Conservation (phyloP, 2,797 vertebrate genomes). For the Eurystomus glaucurus region DNA sequence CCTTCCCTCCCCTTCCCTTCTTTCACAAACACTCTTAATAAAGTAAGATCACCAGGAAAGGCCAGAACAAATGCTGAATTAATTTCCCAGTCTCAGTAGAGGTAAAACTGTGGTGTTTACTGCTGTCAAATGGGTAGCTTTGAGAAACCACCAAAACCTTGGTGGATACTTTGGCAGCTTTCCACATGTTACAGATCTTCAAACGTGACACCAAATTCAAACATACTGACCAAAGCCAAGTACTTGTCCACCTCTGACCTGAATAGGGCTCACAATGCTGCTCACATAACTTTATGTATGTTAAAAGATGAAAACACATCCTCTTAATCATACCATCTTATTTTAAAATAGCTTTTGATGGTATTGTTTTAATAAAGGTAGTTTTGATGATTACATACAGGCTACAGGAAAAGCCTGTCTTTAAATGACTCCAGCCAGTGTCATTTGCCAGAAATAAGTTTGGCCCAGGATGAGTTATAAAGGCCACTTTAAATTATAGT, state of each 20-base stretch:
- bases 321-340: neutral
- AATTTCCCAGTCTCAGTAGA: neutral
- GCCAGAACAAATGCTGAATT: neutral
- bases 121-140: neutral
- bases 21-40: neutral
- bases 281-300: neutral
- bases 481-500: neutral
- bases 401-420: constrained; percentile 18
- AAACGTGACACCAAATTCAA: neutral
- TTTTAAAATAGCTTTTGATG: constrained; percentile 27
- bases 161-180: neutral
- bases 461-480: neutral
- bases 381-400: constrained; percentile 6
- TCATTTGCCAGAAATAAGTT: constrained; percentile 47
- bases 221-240: neutral
- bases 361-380: constrained; percentile 33
- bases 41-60: neutral
- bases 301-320: constrained; percentile 14
- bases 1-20: no score
- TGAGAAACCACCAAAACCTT: neutral
- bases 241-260: neutral
- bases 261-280: neutral
- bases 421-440: neutral
- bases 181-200: neutral
- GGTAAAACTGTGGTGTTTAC: neutral